Percentiles rank a stretch among this genome's conserved stretches.
phyloP scores from a whole-genome alignment of 1,140 invertebrate species.

The Saccostrea echinata region DNA sequence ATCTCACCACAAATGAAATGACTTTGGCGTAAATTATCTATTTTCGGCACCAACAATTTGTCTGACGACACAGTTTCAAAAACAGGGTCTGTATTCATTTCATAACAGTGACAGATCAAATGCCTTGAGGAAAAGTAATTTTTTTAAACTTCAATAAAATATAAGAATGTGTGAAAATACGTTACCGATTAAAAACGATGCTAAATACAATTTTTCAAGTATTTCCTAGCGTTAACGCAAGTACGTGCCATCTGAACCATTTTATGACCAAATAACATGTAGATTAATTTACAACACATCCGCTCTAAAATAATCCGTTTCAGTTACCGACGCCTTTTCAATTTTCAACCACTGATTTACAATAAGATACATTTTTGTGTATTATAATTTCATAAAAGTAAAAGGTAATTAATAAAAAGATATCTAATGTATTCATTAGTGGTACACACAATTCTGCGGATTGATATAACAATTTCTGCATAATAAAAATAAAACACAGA shows the following conservation, averaged over 20 bases:
- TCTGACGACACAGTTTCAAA: too few species aligned
- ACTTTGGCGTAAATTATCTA: too few species aligned
- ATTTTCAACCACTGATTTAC: background rate
- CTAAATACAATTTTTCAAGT: slow-evolving; percentile 15
- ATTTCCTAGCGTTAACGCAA: slow-evolving; percentile 7
- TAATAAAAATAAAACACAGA: background rate
- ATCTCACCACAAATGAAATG: too few species aligned
- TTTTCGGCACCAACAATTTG: too few species aligned
- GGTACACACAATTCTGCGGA: background rate
- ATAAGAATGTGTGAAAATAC: background rate
- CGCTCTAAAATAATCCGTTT: background rate
- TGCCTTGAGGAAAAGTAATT: too few species aligned
- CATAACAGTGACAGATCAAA: too few species aligned
- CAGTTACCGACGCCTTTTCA: background rate
- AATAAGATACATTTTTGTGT: background rate
- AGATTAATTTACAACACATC: slow-evolving; percentile 2
- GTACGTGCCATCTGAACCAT: slow-evolving; percentile 29
- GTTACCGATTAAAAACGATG: background rate
- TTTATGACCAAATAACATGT: slow-evolving; percentile 6
- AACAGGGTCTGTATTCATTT: too few species aligned
- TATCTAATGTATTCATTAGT: background rate
- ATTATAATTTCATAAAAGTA: background rate
- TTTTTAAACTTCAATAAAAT: too few species aligned
- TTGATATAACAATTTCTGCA: slow-evolving; percentile 3
- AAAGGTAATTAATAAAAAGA: background rate